Percentiles rank a stretch among this genome's conserved stretches.
phyloP scores from a whole-genome alignment of 2,888 invertebrate species.

The Scaptomyza reducta region DNA sequence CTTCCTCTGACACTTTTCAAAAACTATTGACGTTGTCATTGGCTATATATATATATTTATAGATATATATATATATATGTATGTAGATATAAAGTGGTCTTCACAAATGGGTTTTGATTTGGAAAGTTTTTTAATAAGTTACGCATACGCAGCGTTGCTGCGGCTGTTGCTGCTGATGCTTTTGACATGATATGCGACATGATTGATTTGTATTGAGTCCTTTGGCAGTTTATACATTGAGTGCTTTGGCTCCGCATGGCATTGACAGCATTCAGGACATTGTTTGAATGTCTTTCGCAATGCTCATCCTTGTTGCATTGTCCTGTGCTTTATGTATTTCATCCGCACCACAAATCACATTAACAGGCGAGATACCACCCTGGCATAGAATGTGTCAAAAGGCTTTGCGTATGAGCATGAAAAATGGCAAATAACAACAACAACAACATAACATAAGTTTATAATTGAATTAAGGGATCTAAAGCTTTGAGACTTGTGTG shows the following conservation, averaged over 20 bases:
- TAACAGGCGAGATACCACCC: neutral
- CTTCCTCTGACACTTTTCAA: constrained; percentile 75
- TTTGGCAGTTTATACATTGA: constrained; percentile 41
- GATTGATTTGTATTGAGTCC: constrained; percentile 68
- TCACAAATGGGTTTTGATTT: constrained; percentile 68
- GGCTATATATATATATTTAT: constrained; percentile 41
- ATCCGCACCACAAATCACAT: constrained; percentile 44
- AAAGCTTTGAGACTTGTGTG: constrained; percentile 15
- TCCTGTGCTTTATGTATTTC: constrained; percentile 24
- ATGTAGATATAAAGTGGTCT: too few species aligned
- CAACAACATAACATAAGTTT: constrained; percentile 33
- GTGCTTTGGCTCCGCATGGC: neutral
- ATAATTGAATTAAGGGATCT: constrained; percentile 51
- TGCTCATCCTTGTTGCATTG: constrained; percentile 33
- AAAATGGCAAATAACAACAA: constrained; percentile 14
- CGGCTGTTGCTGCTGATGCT: constrained; percentile 44
- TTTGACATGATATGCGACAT: constrained; percentile 61
- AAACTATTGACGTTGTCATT: constrained; percentile 76
- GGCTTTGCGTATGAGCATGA: constrained; percentile 14
- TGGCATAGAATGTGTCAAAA: constrained; percentile 38
- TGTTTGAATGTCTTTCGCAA: constrained; percentile 38
- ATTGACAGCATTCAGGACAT: constrained; percentile 42
- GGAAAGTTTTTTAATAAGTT: constrained; percentile 71
- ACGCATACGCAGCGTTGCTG: constrained; percentile 47
- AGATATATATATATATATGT: neutral